Evolutionary conservation across 2,797 vertebrate genomes (phyloP).

Genomic region (Scyliorhinus canicula): DNA sequence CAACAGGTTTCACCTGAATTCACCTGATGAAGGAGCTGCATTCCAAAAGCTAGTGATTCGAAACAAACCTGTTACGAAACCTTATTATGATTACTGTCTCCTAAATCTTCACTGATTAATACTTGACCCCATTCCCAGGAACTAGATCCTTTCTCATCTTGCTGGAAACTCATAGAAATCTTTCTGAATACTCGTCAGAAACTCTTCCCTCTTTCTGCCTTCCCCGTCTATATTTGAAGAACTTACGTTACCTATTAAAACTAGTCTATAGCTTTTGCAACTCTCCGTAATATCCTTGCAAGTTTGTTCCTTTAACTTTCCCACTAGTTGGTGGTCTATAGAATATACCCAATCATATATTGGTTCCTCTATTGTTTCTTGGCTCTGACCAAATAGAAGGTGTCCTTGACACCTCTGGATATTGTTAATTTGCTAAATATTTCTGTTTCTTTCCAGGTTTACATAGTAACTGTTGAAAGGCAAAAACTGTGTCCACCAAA

Average conservation of each 20-base stretch:
- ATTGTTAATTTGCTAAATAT: background rate
- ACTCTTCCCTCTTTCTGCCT: background rate
- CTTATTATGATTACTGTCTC: background rate
- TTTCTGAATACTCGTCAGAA: background rate
- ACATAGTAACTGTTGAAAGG: slow-evolving; percentile 74
- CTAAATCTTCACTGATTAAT: background rate
- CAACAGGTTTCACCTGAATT: too few relatives aligned
- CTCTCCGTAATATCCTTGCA: background rate
- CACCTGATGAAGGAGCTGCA: too few relatives aligned
- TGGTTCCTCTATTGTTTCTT: background rate
- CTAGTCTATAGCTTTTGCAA: background rate
- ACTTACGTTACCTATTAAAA: background rate
- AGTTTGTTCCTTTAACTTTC: background rate
- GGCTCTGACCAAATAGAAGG: background rate
- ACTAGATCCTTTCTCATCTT: background rate
- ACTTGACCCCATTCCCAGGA: background rate
- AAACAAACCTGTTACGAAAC: too few relatives aligned
- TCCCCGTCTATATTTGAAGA: background rate
- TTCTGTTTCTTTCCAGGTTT: slow-evolving; percentile 64
- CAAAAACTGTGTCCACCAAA: slow-evolving; percentile 55
- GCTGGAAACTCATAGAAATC: background rate
- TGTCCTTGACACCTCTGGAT: background rate
- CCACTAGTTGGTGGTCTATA: too few relatives aligned
- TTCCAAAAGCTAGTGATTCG: too few relatives aligned
- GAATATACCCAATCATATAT: background rate